Conservation (phyloP, 1,140 invertebrate species). For the Drosophila fuyamai region DNA sequence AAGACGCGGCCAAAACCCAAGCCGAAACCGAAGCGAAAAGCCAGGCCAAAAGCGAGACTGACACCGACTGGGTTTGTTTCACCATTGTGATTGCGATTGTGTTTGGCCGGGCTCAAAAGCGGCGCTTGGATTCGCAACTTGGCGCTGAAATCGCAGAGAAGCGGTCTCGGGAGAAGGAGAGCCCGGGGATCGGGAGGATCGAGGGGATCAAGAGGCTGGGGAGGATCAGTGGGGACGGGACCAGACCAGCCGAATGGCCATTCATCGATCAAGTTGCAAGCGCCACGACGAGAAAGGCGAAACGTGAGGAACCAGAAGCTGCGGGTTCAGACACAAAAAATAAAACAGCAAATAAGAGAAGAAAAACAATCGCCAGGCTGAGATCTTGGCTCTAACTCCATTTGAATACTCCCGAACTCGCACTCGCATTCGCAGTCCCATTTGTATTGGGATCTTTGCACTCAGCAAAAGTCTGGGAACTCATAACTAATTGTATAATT, state of each 20-base stretch:
- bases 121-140: constrained; percentile 81
- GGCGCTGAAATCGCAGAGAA: constrained; percentile 47
- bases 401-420: constrained; percentile 66
- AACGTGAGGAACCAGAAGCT: constrained; percentile 70
- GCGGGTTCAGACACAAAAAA: constrained; percentile 22
- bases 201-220: neutral
- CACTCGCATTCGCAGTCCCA: constrained; percentile 31
- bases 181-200: constrained; percentile 1
- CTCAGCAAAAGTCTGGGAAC: neutral
- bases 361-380: constrained; percentile 47
- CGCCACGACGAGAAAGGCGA: constrained; percentile 73
- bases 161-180: constrained; percentile 3
- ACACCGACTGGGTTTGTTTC: constrained; percentile 27
- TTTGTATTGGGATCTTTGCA: neutral
- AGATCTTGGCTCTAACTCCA: constrained; percentile 60
- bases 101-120: constrained; percentile 75
- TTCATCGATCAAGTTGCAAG: constrained; percentile 82
- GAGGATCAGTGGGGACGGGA: neutral
- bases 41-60: constrained; percentile 17
- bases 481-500: too few species aligned
- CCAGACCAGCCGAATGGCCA: constrained; percentile 55
- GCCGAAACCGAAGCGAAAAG: constrained; percentile 1
- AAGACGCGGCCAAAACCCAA: constrained; percentile 4
- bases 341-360: constrained; percentile 3
- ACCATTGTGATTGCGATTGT: constrained; percentile 61